Percentiles rank a stretch among this genome's conserved stretches.
Conservation (phyloP, 2,113 vertebrate genomes). For the Tricholaema leucomelas region DNA sequence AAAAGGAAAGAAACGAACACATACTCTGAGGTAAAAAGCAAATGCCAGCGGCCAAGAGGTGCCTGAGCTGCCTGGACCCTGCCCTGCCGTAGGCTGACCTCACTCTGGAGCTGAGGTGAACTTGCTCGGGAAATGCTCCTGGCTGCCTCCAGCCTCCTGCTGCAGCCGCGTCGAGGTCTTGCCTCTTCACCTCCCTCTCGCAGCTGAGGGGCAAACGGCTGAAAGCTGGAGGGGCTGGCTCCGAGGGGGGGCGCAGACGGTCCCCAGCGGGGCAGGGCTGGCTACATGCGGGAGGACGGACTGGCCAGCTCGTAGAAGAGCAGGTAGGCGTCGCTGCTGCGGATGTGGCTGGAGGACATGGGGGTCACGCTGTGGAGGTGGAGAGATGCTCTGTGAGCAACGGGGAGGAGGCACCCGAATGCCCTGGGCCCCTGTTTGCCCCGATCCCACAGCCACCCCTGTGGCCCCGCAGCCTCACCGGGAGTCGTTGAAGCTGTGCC, state of each 20-base stretch:
- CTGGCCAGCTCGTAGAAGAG: constrained; percentile 94
- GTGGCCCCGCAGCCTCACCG: constrained; percentile 72
- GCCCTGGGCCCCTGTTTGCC: fast-evolving
- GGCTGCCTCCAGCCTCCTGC: neutral
- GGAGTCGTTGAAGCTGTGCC: constrained; percentile 94
- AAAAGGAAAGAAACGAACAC: neutral
- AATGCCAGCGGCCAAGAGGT: neutral
- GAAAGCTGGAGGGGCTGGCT: neutral
- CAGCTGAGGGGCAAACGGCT: neutral
- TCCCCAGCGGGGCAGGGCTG: neutral
- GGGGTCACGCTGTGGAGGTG: constrained; percentile 85
- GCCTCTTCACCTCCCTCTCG: constrained; percentile 28
- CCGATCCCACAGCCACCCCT: fast-evolving
- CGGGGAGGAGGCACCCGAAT: fast-evolving
- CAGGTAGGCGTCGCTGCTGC: constrained; percentile 94
- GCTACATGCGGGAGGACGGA: constrained; percentile 87
- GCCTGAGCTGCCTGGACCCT: neutral
- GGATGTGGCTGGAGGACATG: constrained; percentile 95
- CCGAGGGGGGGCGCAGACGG: neutral
- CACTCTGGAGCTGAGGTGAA: neutral
- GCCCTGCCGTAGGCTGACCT: neutral
- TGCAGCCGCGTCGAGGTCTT: constrained; percentile 25
- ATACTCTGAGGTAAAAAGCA: neutral
- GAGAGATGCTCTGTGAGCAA: neutral
- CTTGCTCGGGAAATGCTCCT: neutral